Percentiles rank a stretch among this genome's conserved stretches.
phyloP scores from a whole-genome alignment of 2,113 vertebrate genomes.

The Narcine bancroftii region DNA sequence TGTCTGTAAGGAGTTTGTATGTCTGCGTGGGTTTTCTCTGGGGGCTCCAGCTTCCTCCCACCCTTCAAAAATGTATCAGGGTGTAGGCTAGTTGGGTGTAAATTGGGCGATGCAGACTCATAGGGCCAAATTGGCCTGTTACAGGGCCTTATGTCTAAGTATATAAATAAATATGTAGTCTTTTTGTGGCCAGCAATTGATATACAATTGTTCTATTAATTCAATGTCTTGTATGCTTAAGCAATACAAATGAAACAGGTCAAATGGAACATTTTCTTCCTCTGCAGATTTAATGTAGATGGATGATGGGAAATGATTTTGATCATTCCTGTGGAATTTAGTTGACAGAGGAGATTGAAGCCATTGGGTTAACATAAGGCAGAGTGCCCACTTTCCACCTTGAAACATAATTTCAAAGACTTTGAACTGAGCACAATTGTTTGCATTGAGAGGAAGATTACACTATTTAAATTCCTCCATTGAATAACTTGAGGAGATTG shows the following conservation, averaged over 20 bases:
- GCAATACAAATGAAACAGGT: background rate
- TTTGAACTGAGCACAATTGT: conserved; percentile 8
- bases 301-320: background rate
- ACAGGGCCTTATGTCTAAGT: too few species aligned
- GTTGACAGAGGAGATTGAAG: background rate
- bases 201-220: background rate
- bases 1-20: too few species aligned
- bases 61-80: too few species aligned
- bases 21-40: too few species aligned
- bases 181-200: too few species aligned
- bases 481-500: background rate
- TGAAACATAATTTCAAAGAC: background rate
- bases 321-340: background rate
- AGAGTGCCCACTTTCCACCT: background rate
- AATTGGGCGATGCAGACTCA: too few species aligned
- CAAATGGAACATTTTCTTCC: background rate
- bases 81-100: too few species aligned
- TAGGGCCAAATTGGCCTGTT: too few species aligned
- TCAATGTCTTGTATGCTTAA: background rate
- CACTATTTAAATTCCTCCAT: background rate
- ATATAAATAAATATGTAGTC: too few species aligned
- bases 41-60: too few species aligned
- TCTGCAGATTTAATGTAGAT: too few species aligned
- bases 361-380: background rate
- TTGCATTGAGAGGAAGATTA: background rate